A percentile compares a stretch with the other conserved stretches of the same genome.
These are phyloP conservation scores for Dreissena polymorpha DNA, from an alignment of 1,140 invertebrate species.

Conservation along the genomic window DNA sequence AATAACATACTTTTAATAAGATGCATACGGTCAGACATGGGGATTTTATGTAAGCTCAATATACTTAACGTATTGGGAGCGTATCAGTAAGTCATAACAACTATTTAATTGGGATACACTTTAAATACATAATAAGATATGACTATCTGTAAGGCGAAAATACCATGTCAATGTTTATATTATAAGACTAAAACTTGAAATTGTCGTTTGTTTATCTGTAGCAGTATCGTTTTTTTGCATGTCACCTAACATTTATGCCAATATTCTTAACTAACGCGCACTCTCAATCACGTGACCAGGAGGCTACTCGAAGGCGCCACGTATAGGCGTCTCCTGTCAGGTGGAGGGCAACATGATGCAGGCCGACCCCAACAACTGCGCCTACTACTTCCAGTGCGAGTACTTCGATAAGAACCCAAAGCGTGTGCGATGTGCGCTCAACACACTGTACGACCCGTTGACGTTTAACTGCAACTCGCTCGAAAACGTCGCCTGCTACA, in stretches of 20 bases:
- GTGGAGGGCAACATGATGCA: constrained; percentile 41
- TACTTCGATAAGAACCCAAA: constrained; percentile 38
- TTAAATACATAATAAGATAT: background rate
- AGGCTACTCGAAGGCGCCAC: constrained; percentile 5
- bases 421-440: constrained; percentile 50
- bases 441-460: constrained; percentile 57
- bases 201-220: background rate
- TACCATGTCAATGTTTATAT: background rate
- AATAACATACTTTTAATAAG: too few relatives aligned
- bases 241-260: background rate
- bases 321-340: constrained; percentile 30
- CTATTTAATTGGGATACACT: background rate
- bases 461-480: constrained; percentile 56
- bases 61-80: too few relatives aligned
- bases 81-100: too few relatives aligned
- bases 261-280: background rate
- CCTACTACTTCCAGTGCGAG: constrained; percentile 60
- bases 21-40: too few relatives aligned
- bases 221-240: background rate
- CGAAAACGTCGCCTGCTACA: constrained; percentile 58
- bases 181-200: background rate
- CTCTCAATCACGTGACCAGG: background rate
- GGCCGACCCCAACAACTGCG: constrained; percentile 58
- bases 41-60: too few relatives aligned
- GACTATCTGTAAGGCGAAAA: background rate